These are phyloP conservation scores for Cochlearius cochlearius DNA, from an alignment of 2,113 vertebrate genomes.

Conservation along the genomic window DNA sequence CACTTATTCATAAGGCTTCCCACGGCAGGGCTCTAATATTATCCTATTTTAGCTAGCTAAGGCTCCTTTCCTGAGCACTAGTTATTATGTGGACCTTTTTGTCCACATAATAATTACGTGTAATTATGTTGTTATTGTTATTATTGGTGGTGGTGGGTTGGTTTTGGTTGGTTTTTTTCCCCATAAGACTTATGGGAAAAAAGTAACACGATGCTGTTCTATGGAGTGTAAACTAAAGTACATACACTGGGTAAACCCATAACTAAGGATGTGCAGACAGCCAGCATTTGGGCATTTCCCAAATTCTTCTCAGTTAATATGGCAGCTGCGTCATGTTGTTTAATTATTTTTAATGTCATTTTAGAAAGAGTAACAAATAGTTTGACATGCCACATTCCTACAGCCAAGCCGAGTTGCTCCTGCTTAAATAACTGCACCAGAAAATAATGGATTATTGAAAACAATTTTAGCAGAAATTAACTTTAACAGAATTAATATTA, in stretches of 20 bases:
- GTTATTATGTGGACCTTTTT: background rate
- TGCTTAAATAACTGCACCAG: background rate
- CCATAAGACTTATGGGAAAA: background rate
- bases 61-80: background rate
- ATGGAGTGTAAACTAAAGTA: background rate
- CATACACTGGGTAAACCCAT: background rate
- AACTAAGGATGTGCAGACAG: background rate
- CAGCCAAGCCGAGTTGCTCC: background rate
- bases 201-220: background rate
- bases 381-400: background rate
- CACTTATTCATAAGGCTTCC: background rate
- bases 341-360: background rate
- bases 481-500: background rate
- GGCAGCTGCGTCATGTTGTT: background rate
- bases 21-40: background rate
- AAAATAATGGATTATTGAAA: background rate
- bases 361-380: background rate
- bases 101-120: background rate
- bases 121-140: background rate
- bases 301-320: background rate
- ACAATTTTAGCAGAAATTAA: background rate
- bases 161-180: background rate
- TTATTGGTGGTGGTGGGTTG: background rate
- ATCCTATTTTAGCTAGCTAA: background rate
- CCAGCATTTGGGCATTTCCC: background rate